These are phyloP conservation scores for Anaspis maculata DNA, from an alignment of 2,888 invertebrate species.

Conservation along the genomic window DNA sequence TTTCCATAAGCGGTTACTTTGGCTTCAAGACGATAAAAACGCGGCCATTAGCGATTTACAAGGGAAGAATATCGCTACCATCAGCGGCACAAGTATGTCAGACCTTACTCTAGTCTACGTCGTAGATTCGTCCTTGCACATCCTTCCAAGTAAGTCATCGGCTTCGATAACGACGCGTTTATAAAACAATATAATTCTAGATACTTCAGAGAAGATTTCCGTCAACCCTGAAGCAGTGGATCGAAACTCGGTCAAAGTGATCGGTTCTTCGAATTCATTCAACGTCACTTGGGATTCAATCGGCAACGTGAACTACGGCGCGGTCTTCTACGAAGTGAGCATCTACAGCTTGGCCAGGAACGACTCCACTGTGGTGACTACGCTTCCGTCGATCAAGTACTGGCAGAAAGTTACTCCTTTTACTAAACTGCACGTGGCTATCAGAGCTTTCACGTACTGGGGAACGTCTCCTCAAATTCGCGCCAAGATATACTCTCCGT, in stretches of 20 bases:
- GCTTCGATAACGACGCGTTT: too few species aligned
- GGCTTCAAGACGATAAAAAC: slow-evolving; percentile 68
- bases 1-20: slow-evolving; percentile 73
- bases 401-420: slow-evolving; percentile 55
- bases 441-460: slow-evolving; percentile 81
- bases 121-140: slow-evolving; percentile 54
- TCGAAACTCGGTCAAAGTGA: slow-evolving; percentile 56
- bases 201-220: slow-evolving; percentile 40
- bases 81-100: slow-evolving; percentile 55
- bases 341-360: slow-evolving; percentile 53
- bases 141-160: slow-evolving; percentile 24
- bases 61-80: slow-evolving; percentile 63
- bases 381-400: slow-evolving; percentile 45
- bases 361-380: slow-evolving; percentile 42
- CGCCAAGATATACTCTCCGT: slow-evolving; percentile 63
- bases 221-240: slow-evolving; percentile 71
- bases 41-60: slow-evolving; percentile 68
- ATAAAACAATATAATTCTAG: slow-evolving; percentile 7
- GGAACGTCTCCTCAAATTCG: slow-evolving; percentile 60
- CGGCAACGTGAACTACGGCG: slow-evolving; percentile 66
- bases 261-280: slow-evolving; percentile 72
- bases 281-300: slow-evolving; percentile 77
- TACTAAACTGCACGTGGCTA: slow-evolving; percentile 60
- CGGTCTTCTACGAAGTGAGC: slow-evolving; percentile 75
- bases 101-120: slow-evolving; percentile 64